Evolutionary conservation across 2,888 invertebrate genomes (phyloP).

Genomic region (Melolontha melolontha): DNA sequence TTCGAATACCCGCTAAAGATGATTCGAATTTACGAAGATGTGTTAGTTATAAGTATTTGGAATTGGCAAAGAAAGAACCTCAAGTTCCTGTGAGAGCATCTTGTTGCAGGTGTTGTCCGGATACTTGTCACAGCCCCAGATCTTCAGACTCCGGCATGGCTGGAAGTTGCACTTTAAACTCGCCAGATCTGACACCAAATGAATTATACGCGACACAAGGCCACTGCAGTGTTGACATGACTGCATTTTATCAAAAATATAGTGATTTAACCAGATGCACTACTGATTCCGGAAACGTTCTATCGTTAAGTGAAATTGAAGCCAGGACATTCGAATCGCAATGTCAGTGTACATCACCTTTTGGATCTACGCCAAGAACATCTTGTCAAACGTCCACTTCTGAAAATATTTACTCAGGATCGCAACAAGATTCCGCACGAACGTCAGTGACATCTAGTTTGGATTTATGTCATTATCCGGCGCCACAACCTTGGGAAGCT

Average conservation of each 20-base stretch:
- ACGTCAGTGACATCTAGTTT: conserved; percentile 68
- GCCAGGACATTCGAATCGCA: conserved; percentile 76
- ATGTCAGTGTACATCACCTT: conserved; percentile 79
- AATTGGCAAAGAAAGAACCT: conserved; percentile 50
- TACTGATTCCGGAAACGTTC: conserved; percentile 54
- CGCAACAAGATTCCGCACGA: conserved; percentile 66
- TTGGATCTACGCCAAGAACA: conserved; percentile 78
- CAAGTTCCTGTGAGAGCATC: conserved; percentile 8
- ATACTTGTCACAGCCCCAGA: conserved; percentile 69
- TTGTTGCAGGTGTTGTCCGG: conserved; percentile 43
- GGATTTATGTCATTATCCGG: conserved; percentile 62
- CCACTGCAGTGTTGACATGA: conserved; percentile 56
- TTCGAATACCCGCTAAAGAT: conserved; percentile 54
- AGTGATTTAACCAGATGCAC: conserved; percentile 50
- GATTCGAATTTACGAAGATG: conserved; percentile 61
- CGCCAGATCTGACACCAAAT: conserved; percentile 71
- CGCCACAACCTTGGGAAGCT: conserved; percentile 65
- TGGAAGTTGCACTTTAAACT: conserved; percentile 81
- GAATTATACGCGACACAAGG: conserved; percentile 53
- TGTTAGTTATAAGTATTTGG: conserved; percentile 67
- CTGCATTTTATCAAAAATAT: conserved; percentile 54
- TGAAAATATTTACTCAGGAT: conserved; percentile 69
- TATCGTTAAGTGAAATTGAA: conserved; percentile 70
- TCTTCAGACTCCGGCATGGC: conserved; percentile 90
- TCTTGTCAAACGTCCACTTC: conserved; percentile 73